phyloP scores from a whole-genome alignment of 2,888 invertebrate species.

The Slavum lentiscoides region DNA sequence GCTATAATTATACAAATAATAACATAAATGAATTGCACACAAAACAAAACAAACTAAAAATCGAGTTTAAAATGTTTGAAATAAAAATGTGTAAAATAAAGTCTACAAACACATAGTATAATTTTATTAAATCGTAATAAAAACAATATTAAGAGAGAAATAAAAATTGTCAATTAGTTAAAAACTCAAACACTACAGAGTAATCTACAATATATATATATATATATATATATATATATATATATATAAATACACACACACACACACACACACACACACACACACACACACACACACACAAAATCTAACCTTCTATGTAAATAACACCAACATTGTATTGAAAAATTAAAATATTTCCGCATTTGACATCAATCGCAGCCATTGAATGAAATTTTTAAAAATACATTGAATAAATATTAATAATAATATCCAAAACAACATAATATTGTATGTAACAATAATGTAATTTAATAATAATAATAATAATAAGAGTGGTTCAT shows the following conservation, averaged over 20 bases:
- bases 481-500: too few relatives aligned
- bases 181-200: slow-evolving; percentile 17
- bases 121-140: neutral
- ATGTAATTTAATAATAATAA: neutral
- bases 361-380: slow-evolving; percentile 19
- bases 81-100: too few relatives aligned
- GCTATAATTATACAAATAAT: too few relatives aligned
- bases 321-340: slow-evolving; percentile 31
- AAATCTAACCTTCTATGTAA: slow-evolving; percentile 39
- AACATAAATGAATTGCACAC: too few relatives aligned
- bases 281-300: slow-evolving; percentile 10
- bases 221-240: too few relatives aligned
- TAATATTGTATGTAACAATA: slow-evolving; percentile 23
- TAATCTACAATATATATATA: neutral
- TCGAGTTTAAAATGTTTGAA: too few relatives aligned
- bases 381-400: slow-evolving; percentile 31
- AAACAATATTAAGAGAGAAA: neutral
- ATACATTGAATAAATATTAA: slow-evolving; percentile 4
- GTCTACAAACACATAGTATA: too few relatives aligned
- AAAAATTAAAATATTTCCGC: slow-evolving; percentile 43
- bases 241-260: too few relatives aligned
- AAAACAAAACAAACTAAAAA: too few relatives aligned
- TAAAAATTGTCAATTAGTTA: neutral
- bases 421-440: slow-evolving; percentile 1
- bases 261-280: slow-evolving; percentile 14